These are phyloP conservation scores for Morone saxatilis DNA, from an alignment of 2,113 vertebrate genomes.

Conservation along the genomic window DNA sequence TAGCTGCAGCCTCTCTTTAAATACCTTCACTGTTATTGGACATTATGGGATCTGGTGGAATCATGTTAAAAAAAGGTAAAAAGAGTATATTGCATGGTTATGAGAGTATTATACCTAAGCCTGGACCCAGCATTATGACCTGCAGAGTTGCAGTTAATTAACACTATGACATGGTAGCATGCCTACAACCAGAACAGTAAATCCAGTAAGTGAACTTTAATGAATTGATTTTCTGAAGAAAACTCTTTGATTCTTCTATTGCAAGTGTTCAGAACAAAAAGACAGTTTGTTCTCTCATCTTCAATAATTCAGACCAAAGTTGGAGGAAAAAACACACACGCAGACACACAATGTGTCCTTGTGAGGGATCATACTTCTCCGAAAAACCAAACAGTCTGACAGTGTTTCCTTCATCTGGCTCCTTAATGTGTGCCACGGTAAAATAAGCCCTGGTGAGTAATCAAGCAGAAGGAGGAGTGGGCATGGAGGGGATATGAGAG, in stretches of 20 bases:
- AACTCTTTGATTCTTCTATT: conserved; percentile 17
- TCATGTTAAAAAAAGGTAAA: neutral
- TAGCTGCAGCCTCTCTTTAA: neutral
- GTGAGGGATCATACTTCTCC: conserved; percentile 90
- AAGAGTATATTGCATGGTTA: neutral
- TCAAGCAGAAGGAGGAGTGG: conserved; percentile 83
- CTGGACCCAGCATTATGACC: neutral
- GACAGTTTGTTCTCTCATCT: conserved; percentile 46
- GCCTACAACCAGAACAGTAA: neutral
- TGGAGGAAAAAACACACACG: conserved; percentile 38
- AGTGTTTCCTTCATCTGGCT: conserved; percentile 95
- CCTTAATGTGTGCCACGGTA: conserved; percentile 97
- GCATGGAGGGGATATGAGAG: conserved; percentile 69
- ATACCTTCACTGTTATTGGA: neutral
- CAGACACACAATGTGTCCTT: conserved; percentile 93
- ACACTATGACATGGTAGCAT: conserved; percentile 10
- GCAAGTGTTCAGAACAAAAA: conserved; percentile 25
- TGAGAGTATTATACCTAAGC: neutral
- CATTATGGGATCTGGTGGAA: neutral
- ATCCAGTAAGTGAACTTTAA: neutral
- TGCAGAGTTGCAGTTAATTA: conserved; percentile 9
- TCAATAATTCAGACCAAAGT: conserved; percentile 56
- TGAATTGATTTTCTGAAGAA: conserved; percentile 27
- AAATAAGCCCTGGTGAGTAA: conserved; percentile 98
- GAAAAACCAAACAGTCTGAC: conserved; percentile 90